Percentiles rank a stretch among this genome's conserved stretches.
phyloP scores from a whole-genome alignment of 2,888 invertebrate species.

The Euclidia mi region DNA sequence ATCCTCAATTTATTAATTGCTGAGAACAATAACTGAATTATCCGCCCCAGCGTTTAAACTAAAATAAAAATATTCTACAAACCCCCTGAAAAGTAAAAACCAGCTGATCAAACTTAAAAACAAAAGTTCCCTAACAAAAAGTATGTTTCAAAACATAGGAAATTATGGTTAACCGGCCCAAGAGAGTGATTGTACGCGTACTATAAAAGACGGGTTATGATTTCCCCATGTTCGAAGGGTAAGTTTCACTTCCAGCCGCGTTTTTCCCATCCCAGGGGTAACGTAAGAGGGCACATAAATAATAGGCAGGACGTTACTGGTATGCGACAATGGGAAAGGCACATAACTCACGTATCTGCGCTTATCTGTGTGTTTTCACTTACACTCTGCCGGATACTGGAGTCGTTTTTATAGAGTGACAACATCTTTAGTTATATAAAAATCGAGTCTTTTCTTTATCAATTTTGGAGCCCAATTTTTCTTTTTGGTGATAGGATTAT shows the following conservation, averaged over 20 bases:
- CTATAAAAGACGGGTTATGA: constrained; percentile 34
- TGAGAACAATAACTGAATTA: too few species aligned
- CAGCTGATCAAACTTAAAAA: too few species aligned
- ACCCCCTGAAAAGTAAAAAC: too few species aligned
- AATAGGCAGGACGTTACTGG: constrained; percentile 30
- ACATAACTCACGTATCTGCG: constrained; percentile 40
- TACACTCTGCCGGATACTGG: neutral
- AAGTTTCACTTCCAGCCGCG: constrained; percentile 22
- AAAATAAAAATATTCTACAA: too few species aligned
- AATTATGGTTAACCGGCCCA: constrained; percentile 1
- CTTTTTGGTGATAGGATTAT: too few species aligned
- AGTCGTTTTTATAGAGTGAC: too few species aligned
- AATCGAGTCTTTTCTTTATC: too few species aligned
- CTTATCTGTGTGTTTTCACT: constrained; percentile 38
- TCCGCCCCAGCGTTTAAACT: too few species aligned
- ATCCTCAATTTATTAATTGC: too few species aligned
- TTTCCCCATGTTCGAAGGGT: constrained; percentile 26
- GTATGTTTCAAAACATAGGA: constrained; percentile 1
- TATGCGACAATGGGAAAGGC: constrained; percentile 39
- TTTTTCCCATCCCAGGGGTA: constrained; percentile 31
- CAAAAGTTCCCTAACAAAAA: too few species aligned
- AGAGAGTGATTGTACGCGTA: constrained; percentile 9
- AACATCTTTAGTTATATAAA: too few species aligned
- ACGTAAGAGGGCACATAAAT: constrained; percentile 41
- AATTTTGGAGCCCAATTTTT: too few species aligned